Evolutionary conservation across 2,797 vertebrate genomes (phyloP).

Genomic region (Netta rufina): DNA sequence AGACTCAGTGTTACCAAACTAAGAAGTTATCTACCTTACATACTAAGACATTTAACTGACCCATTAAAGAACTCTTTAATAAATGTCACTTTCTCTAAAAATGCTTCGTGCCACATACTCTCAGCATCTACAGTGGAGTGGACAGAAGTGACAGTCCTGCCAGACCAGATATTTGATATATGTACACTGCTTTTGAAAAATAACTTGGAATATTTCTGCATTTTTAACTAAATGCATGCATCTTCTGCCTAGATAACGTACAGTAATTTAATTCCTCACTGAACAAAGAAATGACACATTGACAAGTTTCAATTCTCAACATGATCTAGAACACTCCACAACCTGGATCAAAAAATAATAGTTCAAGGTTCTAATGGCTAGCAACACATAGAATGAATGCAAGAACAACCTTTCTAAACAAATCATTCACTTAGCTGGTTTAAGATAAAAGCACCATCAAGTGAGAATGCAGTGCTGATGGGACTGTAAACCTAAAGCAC

Average conservation of each 20-base stretch:
- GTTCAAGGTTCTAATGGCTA: neutral
- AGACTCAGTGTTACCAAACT: neutral
- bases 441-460: neutral
- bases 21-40: neutral
- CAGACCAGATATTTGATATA: neutral
- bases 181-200: neutral
- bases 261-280: neutral
- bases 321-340: neutral
- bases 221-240: neutral
- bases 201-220: neutral
- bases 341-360: neutral
- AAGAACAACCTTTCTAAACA: neutral
- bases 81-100: neutral
- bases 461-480: neutral
- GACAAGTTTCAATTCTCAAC: neutral
- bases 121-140: neutral
- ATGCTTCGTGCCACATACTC: neutral
- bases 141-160: neutral
- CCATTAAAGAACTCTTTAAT: neutral
- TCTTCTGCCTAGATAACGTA: neutral
- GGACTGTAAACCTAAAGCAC: neutral
- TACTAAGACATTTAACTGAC: neutral
- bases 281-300: rapidly evolving
- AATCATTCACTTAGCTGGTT: neutral
- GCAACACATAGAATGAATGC: neutral